Base-by-base conservation (phyloP, 2,113 vertebrate genomes). In the Burhinus oedicnemus region DNA sequence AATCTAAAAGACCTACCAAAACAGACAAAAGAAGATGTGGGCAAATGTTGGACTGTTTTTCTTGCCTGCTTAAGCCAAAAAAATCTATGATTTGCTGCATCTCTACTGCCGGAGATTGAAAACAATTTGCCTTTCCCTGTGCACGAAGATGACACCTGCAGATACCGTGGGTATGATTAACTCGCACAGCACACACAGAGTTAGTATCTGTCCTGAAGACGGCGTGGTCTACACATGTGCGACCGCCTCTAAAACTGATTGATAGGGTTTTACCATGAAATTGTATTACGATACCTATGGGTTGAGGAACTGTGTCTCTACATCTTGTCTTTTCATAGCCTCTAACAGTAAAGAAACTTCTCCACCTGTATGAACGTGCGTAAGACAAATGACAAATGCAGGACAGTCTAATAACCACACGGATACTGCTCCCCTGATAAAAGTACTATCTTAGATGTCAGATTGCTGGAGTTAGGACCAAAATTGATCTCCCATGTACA, bases 1-100 rank as follows among this genome's bases (percentile, higher is more conserved):
- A 40, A 76, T 44, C 19, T 87, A 72, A 79, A 92, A 86, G 40
- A 91, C 58, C 32, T 62, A 32, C 66, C 58, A 76, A 83, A 91
- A 27, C 20, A 62, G 76, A 76, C 26, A 74, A 83, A 92, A 82
- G 18, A 19, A 82, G 26, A 54, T 34, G 10, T 40, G 49, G 42
- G 32, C 15, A 88, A 91, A 76, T 64, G 52, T 77, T 72, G 57
- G 12, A 30, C 36, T 58, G 44, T 7, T 92, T 77, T 69, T 78
- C 5, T 78, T 62, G 32, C 16, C 5, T 81, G 49, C 38, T 80
- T 77, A 70, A 61, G 71, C 21, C 1, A 27, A 69, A 72, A 29
- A 44, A 18, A 2, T 8, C 19, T 30, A 4, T 11, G 3, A 66
- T 71, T 72, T 92, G 8, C 27, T 81, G 14, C 58, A 51, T 54